Base-by-base conservation (phyloP, 2,797 vertebrate species). In the Botia almorhae region DNA sequence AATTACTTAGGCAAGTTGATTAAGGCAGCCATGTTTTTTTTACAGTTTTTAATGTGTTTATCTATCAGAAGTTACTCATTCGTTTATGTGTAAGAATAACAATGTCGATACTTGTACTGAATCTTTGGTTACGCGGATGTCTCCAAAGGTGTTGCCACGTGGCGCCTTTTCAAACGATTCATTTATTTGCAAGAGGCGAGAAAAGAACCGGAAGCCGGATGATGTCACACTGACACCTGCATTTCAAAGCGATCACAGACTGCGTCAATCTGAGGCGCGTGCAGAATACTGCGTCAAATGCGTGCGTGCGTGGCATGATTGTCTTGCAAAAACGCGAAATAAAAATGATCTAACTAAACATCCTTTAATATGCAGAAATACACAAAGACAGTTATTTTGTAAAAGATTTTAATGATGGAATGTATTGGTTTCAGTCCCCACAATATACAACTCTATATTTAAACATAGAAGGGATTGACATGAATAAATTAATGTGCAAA, bases 401-500 rank as follows among this genome's bases (percentile, higher is more conserved):
- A n/a, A 19, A 12, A 17, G 26, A 13, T 39, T 78, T 78, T 78
- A 78, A 78, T 78, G 76, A 23, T 63, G 80, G 80, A 82, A 84
- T 84, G 82, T 65, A 39, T 75, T 80, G 73, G 76, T 78, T 84
- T 85, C 21, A 68, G 48, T 65, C 4, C 60, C 36, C n/a, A 36
- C 69, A 58, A 78, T 29, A 78, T 53, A 77, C 80, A 82, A 14
- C 53, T 73, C 63, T 76, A 82, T 17, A 82, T 55, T 16, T 69
- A 19, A 74, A 12, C 26, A 21, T 64, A 36, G 43, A 60, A 68
- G 11, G 58, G 70, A 81, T 78, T 55, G 68, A 50, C 11, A 8
- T 46, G 46, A 92, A 93, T 92, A 92, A 93, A 91, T 93, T 89
- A 91, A 72, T 92, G 91, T 92, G 89, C 91, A 93, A 92, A 83